phyloP scores from a whole-genome alignment of 2,888 invertebrate genomes.

The Pyrrhosoma nymphula region DNA sequence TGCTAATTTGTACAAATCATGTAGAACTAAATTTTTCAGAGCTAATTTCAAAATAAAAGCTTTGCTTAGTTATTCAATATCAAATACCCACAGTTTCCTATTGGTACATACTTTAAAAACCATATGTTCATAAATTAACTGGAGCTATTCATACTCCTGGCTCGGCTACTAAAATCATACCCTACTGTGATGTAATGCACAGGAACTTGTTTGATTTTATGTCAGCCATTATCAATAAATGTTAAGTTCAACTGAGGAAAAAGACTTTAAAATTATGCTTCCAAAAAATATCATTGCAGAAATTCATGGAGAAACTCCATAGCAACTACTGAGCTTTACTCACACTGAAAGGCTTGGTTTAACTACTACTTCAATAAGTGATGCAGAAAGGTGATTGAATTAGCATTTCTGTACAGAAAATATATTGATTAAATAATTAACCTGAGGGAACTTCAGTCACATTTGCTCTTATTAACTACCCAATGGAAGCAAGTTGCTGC shows the following conservation, averaged over 20 bases:
- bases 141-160: too few relatives aligned
- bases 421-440: conserved; percentile 34
- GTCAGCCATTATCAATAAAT: too few relatives aligned
- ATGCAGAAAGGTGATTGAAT: background rate
- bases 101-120: too few relatives aligned
- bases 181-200: too few relatives aligned
- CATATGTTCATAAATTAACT: too few relatives aligned
- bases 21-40: too few relatives aligned
- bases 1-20: too few relatives aligned
- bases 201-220: too few relatives aligned
- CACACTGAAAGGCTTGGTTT: background rate
- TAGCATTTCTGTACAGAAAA: conserved; percentile 10
- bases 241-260: background rate
- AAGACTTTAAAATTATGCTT: background rate
- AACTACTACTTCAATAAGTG: background rate
- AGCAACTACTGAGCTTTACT: background rate
- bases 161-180: too few relatives aligned
- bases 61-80: too few relatives aligned
- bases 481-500: conserved; percentile 35
- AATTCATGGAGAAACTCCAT: background rate
- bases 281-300: background rate
- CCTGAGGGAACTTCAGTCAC: conserved; percentile 50
- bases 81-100: too few relatives aligned
- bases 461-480: background rate
- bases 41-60: too few relatives aligned